phyloP scores from a whole-genome alignment of 1,140 invertebrate species.

The Brachystomella parvula region DNA sequence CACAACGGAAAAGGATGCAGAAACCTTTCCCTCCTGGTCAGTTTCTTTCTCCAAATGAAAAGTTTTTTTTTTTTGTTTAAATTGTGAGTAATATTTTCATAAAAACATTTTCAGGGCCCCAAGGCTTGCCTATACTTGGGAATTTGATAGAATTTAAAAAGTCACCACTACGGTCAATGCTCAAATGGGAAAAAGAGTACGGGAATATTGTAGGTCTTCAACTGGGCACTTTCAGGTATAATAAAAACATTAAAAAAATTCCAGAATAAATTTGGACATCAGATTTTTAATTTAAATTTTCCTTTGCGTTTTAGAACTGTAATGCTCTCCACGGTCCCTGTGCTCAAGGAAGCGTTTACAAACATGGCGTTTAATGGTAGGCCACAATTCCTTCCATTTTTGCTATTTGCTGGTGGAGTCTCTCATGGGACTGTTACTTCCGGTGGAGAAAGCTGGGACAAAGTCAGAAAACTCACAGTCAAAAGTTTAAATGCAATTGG shows the following conservation, averaged over 20 bases:
- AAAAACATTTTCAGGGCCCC: neutral
- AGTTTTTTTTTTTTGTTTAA: neutral
- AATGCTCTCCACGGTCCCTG: neutral
- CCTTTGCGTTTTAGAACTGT: neutral
- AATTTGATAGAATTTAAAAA: neutral
- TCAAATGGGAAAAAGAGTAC: neutral
- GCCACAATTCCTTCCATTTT: neutral
- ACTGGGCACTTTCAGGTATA: neutral
- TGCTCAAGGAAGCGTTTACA: neutral
- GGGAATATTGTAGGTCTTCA: neutral
- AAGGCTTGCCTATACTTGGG: neutral
- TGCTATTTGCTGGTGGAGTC: neutral
- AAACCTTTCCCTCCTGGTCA: neutral
- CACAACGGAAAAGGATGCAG: neutral
- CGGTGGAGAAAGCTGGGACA: conserved; percentile 2
- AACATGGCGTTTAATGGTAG: neutral
- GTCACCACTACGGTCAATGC: neutral
- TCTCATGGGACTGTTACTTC: neutral
- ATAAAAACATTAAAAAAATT: neutral
- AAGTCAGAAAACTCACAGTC: neutral
- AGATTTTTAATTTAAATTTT: neutral
- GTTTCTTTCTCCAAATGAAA: neutral
- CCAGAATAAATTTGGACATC: neutral
- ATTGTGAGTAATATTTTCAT: neutral
- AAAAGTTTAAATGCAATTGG: neutral